A percentile compares a stretch with the other conserved stretches of the same genome.
phyloP scores from a whole-genome alignment of 2,113 vertebrate species.

The Dromas ardeola region DNA sequence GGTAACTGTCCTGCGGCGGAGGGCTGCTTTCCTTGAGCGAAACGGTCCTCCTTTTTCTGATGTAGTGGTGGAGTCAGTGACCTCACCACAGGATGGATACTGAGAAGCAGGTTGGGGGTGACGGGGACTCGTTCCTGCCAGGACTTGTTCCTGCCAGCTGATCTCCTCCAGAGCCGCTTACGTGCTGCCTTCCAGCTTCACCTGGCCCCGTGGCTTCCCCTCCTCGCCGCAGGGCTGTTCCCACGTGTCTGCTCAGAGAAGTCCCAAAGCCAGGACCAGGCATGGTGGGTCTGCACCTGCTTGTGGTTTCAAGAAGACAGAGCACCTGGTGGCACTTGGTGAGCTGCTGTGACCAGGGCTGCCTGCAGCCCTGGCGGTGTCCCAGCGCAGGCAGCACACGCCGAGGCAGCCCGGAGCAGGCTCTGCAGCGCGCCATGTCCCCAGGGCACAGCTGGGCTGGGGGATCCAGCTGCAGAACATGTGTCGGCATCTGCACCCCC shows the following conservation, averaged over 20 bases:
- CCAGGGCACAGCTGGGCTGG: not conserved
- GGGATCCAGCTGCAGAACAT: not conserved
- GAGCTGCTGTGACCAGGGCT: not conserved
- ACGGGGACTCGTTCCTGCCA: not conserved
- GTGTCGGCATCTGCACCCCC: not conserved
- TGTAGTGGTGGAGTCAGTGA: not conserved
- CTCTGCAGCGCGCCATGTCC: not conserved
- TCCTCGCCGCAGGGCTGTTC: accelerated
- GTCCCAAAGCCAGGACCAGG: not conserved
- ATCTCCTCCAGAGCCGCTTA: not conserved
- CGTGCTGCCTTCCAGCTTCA: not conserved
- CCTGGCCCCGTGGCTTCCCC: not conserved
- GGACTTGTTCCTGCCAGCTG: not conserved
- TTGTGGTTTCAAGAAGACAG: not conserved
- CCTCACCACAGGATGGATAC: not conserved
- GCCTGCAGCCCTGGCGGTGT: not conserved
- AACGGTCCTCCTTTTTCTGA: not conserved
- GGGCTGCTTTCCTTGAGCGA: not conserved
- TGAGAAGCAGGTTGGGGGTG: not conserved
- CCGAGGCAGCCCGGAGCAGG: not conserved
- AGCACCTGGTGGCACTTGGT: accelerated
- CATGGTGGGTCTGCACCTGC: accelerated
- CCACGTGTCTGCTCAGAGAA: too few relatives aligned
- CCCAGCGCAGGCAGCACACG: not conserved
- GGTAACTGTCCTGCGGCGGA: not conserved